Evolutionary conservation across 2,888 invertebrate species (phyloP).

Genomic region (Epirrhoe alternata): DNA sequence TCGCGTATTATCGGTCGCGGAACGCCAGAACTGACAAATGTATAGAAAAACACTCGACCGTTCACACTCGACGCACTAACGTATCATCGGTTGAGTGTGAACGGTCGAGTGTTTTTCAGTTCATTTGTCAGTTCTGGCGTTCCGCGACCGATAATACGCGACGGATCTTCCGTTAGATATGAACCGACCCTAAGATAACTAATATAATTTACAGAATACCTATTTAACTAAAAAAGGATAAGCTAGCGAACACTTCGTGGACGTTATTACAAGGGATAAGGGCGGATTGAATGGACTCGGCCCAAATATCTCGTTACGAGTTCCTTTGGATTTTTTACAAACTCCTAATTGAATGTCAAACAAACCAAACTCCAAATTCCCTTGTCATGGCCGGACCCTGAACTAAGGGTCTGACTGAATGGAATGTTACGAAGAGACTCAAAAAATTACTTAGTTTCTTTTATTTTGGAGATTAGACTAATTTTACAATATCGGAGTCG

Average conservation of each 20-base stretch:
- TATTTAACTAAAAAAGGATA: constrained; percentile 40
- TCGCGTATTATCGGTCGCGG: no score
- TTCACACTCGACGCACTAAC: no score
- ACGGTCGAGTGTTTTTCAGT: no score
- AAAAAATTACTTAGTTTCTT: constrained; percentile 13
- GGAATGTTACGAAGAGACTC: constrained; percentile 21
- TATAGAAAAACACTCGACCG: no score
- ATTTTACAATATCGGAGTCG: constrained; percentile 1
- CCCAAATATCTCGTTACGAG: constrained; percentile 45
- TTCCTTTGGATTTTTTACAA: constrained; percentile 41
- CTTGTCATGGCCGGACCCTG: constrained; percentile 23
- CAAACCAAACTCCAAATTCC: constrained; percentile 40
- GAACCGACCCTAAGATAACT: constrained; percentile 20
- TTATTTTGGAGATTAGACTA: constrained; percentile 24
- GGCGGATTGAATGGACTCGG: constrained; percentile 44
- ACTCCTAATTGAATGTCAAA: constrained; percentile 48
- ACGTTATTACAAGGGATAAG: constrained; percentile 48
- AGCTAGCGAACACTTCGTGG: constrained; percentile 41
- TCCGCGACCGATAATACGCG: no score
- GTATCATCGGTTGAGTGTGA: no score
- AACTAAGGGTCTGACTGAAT: neutral
- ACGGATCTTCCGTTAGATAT: no score
- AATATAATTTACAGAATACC: constrained; percentile 40
- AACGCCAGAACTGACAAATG: no score
- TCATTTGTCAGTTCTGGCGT: no score